A percentile compares a stretch with the other conserved stretches of the same genome.
phyloP scores from a whole-genome alignment of 2,113 vertebrate genomes.

The Brienomyrus brachyistius region DNA sequence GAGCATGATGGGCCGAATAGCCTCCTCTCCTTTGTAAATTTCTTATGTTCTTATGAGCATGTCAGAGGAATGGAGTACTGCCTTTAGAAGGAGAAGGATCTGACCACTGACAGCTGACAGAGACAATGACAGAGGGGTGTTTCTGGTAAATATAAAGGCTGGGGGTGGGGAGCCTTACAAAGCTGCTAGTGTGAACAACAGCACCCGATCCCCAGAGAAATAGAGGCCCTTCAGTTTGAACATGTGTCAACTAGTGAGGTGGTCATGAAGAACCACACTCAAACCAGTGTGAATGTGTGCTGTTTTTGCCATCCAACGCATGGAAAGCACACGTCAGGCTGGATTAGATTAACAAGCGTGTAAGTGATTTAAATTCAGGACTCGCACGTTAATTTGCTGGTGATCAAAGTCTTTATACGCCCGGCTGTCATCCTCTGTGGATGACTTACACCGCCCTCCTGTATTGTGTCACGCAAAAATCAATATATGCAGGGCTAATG shows the following conservation, averaged over 20 bases:
- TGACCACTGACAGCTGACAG: not conserved
- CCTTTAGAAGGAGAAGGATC: not conserved
- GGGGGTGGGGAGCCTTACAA: not conserved
- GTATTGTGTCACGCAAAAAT: not conserved
- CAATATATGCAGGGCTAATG: conserved; percentile 5
- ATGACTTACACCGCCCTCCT: not conserved
- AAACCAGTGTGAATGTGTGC: not conserved
- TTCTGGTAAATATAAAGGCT: not conserved
- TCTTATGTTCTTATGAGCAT: not conserved
- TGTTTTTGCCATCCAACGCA: not conserved
- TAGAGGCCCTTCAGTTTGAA: too few species aligned
- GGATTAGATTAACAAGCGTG: not conserved
- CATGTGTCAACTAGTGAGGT: not conserved
- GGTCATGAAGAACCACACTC: not conserved
- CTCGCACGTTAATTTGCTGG: not conserved
- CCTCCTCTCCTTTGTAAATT: too few species aligned
- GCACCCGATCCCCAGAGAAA: not conserved
- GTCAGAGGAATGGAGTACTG: not conserved
- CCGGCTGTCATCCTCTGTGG: not conserved
- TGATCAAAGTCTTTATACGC: not conserved
- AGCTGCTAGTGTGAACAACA: not conserved
- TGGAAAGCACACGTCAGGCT: not conserved
- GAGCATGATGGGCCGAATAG: too few species aligned
- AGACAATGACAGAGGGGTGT: not conserved
- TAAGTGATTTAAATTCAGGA: not conserved